Evolutionary conservation across 64 coral and sea anemone species (phyloP), one percentile per base, ranked within the genome.

Genomic region (Pocillopora damicornis): DNA sequence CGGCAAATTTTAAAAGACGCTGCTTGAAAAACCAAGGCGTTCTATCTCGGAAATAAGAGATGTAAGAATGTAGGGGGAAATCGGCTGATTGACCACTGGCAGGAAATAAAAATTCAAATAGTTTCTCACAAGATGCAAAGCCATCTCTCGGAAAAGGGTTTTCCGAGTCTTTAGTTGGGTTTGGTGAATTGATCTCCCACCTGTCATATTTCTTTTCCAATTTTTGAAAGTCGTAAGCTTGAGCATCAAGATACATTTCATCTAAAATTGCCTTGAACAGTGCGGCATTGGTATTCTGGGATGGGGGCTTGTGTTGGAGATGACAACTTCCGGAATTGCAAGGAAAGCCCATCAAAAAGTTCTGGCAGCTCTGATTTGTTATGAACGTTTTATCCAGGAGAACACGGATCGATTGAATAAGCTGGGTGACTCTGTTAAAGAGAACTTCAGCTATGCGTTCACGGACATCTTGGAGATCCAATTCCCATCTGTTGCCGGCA

Each of bases 1-100:
- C 8, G 6, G 79, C 92, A 59, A 77, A 98, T 38, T 82, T 60
- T 4, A 83, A 34, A 14, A 98, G 73, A 22, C 80, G 57, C 25
- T 11, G 18, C 67, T 30, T 71, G 67, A 11, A 10, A 23, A 71
- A 71, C 20, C 20, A 20, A 71, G 20, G 7, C 67, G 0, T 71
- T 9, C n/a, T 23, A 30, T 23, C 20, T 71, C 67, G 67, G 20
- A 71, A 10, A 71, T 1, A n/a, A 71, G 5, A 30, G 67, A 71
- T 71, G n/a, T 11, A 30, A 71, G 67, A 71, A 25, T 71, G 20
- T 11, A 71, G 22, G 8, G 8, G n/a, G n/a, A 71, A 0, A 11
- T 23, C 7, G n/a, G 4, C 22, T 71, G 67, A 71, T 71, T 71
- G 23, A 20, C 67, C 67, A 11, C 25, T 10, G 22, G 67, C 67